Evolutionary conservation across 2,113 vertebrate genomes (phyloP).

Genomic region (Cheilinus undulatus): DNA sequence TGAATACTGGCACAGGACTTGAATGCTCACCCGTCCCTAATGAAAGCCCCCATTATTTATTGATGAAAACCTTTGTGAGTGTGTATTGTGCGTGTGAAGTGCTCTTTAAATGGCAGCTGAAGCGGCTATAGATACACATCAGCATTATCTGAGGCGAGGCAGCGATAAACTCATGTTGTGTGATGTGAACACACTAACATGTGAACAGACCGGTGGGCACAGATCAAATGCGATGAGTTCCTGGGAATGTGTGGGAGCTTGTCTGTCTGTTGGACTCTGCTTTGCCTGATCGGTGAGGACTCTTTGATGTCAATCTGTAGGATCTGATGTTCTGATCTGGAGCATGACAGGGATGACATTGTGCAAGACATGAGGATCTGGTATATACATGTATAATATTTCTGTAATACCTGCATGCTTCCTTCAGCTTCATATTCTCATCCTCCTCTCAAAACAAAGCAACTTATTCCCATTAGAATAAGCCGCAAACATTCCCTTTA

Average conservation of each 20-base stretch:
- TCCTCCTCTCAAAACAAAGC: slow-evolving; percentile 45
- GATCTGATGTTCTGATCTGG: slow-evolving; percentile 67
- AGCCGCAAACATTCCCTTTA: slow-evolving; percentile 52
- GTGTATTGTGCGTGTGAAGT: too few species aligned
- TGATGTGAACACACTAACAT: slow-evolving; percentile 37
- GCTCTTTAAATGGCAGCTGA: background rate
- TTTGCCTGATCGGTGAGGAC: slow-evolving; percentile 39
- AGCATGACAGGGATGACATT: slow-evolving; percentile 61
- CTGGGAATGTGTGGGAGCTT: slow-evolving; percentile 38
- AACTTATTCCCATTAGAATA: slow-evolving; percentile 62
- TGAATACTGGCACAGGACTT: too few species aligned
- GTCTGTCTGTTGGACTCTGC: slow-evolving; percentile 33
- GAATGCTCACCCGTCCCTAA: too few species aligned
- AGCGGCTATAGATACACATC: background rate
- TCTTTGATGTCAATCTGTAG: slow-evolving; percentile 70
- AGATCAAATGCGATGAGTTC: slow-evolving; percentile 38
- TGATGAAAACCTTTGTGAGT: too few species aligned
- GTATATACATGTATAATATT: slow-evolving; percentile 27
- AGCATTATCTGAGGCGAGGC: slow-evolving; percentile 12
- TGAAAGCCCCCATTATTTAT: too few species aligned
- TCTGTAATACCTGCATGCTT: slow-evolving; percentile 12
- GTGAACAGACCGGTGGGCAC: slow-evolving; percentile 17
- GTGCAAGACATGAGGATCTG: slow-evolving; percentile 32
- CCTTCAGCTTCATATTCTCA: slow-evolving; percentile 26
- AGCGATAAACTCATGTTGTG: slow-evolving; percentile 30